Evolutionary conservation across 2,797 vertebrate species (phyloP).

Genomic region (Sparus aurata): DNA sequence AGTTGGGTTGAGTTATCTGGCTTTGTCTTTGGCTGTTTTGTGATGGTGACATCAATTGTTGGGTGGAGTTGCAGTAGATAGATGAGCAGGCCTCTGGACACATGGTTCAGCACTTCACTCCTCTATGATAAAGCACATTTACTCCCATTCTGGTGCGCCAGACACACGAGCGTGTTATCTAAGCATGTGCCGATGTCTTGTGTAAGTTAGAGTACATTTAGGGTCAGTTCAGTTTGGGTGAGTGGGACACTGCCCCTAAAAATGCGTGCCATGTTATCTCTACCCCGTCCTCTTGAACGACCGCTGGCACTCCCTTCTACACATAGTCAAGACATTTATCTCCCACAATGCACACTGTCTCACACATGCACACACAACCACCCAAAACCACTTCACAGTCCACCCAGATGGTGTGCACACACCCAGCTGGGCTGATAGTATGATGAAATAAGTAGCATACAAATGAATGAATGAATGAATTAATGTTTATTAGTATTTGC

Average conservation of each 20-base stretch:
- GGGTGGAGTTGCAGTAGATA: slow-evolving; percentile 41
- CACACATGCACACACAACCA: slow-evolving; percentile 54
- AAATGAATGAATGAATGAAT: slow-evolving; percentile 26
- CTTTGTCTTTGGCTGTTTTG: slow-evolving; percentile 66
- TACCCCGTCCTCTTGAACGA: slow-evolving; percentile 60
- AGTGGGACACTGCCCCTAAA: slow-evolving; percentile 31
- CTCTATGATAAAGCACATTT: slow-evolving; percentile 59
- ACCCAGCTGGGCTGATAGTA: slow-evolving; percentile 42
- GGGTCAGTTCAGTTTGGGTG: slow-evolving; percentile 29
- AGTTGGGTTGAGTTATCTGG: slow-evolving; percentile 26
- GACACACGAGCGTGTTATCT: slow-evolving; percentile 57
- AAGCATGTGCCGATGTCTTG: neutral
- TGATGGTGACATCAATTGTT: slow-evolving; percentile 60
- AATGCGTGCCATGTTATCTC: slow-evolving; percentile 72
- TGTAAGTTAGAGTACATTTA: slow-evolving; percentile 21
- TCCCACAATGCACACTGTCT: slow-evolving; percentile 74
- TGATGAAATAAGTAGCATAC: slow-evolving; percentile 26
- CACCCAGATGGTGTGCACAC: slow-evolving; percentile 60
- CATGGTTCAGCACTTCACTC: slow-evolving; percentile 40
- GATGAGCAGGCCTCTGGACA: slow-evolving; percentile 50
- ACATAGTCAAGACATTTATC: slow-evolving; percentile 76
- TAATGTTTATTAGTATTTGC: neutral
- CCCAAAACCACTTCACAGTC: slow-evolving; percentile 68
- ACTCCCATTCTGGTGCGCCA: slow-evolving; percentile 42
- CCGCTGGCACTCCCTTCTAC: slow-evolving; percentile 76